Evolutionary conservation across 92 coral and sea anemone species (phyloP).

Genomic region (Phenganax subtilis): DNA sequence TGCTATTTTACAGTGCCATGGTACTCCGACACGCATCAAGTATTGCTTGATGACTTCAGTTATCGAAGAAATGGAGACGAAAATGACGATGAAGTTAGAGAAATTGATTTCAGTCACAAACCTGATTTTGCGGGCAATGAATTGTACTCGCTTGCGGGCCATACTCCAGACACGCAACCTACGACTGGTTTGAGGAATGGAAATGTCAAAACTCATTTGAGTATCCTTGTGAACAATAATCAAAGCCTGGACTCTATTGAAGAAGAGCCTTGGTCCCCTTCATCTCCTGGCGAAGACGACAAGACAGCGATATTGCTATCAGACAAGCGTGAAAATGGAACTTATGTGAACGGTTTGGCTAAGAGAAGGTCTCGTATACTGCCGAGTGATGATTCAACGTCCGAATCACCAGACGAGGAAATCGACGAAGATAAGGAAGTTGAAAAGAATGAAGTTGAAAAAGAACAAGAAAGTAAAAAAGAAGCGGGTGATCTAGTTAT

Average conservation of each 20-base stretch:
- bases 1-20: constrained; percentile 53
- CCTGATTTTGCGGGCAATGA: constrained; percentile 21
- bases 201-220: constrained; percentile 22
- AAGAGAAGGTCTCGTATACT: not conserved
- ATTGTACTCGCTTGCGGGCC: constrained; percentile 15
- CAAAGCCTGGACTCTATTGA: constrained; percentile 1
- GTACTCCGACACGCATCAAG: constrained; percentile 66
- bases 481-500: not conserved
- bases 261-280: constrained; percentile 11
- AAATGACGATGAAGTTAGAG: constrained; percentile 13
- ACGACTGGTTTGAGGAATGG: constrained; percentile 6
- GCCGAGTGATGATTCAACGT: constrained; percentile 15
- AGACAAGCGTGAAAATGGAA: not conserved
- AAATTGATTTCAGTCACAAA: constrained; percentile 12
- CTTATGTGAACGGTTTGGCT: not conserved
- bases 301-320: not conserved
- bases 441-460: not conserved
- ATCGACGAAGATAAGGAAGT: not conserved
- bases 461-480: not conserved
- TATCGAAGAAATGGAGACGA: constrained; percentile 35
- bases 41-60: constrained; percentile 82
- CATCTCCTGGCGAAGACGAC: not conserved
- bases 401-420: constrained; percentile 26
- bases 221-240: constrained; percentile 4
- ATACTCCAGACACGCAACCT: not conserved